phyloP scores from a whole-genome alignment of 2,113 vertebrate genomes.

The Platysternon megacephalum region DNA sequence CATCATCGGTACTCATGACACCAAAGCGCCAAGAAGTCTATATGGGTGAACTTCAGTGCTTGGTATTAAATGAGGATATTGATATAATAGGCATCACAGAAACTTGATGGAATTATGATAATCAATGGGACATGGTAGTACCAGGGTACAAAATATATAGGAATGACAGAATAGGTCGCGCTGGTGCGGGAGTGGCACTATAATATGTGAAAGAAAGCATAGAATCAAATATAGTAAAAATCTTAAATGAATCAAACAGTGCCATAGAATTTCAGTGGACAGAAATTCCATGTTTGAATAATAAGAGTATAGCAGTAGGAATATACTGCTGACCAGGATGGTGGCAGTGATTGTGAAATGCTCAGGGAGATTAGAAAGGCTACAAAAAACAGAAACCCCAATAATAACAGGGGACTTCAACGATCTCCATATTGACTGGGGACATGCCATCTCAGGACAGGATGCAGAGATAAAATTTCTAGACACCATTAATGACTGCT shows the following conservation, averaged over 20 bases:
- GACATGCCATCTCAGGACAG: not conserved
- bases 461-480: not conserved
- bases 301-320: not conserved
- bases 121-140: not conserved
- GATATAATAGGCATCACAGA: not conserved
- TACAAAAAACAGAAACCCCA: not conserved
- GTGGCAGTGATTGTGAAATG: not conserved
- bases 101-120: not conserved
- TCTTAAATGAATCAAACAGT: not conserved
- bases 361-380: not conserved
- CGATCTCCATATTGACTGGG: not conserved
- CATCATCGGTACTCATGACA: not conserved
- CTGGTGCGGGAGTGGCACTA: not conserved
- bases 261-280: not conserved
- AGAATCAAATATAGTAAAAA: not conserved
- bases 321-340: not conserved
- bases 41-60: not conserved
- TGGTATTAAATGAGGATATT: not conserved
- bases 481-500: not conserved
- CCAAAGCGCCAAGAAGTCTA: not conserved
- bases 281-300: not conserved
- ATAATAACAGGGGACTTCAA: not conserved
- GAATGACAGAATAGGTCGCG: not conserved
- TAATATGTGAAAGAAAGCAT: not conserved
- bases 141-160: not conserved